A percentile compares a stretch with the other conserved stretches of the same genome.
Evolutionary conservation across 2,113 vertebrate genomes (phyloP).

Genomic region (Dromas ardeola): DNA sequence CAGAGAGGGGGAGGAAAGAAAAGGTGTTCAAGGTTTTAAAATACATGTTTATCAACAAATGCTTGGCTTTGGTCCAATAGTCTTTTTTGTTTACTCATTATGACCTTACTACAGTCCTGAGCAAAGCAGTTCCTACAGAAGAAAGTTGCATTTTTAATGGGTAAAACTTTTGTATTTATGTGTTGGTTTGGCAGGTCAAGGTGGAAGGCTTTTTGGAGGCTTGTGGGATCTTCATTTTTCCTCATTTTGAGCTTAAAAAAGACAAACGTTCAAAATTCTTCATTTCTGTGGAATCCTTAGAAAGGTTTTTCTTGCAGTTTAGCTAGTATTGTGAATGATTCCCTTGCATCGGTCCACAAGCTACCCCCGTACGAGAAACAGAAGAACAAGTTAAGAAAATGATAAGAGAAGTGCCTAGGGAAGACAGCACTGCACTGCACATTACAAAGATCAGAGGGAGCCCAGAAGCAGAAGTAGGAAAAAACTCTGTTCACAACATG

Average conservation of each 20-base stretch:
- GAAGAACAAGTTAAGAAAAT: conserved; percentile 72
- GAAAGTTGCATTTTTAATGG: neutral
- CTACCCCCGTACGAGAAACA: conserved; percentile 28
- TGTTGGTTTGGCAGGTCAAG: neutral
- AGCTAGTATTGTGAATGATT: neutral
- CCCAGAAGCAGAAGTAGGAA: conserved; percentile 75
- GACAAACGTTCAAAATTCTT: neutral
- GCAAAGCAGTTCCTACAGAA: neutral
- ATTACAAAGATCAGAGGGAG: conserved; percentile 73
- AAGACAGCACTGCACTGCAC: conserved; percentile 60
- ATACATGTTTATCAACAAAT: neutral
- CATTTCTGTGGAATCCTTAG: neutral
- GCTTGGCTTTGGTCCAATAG: neutral
- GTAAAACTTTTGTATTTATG: neutral
- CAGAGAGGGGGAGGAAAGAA: neutral
- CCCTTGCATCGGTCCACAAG: neutral
- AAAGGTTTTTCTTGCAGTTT: neutral
- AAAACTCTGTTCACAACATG: conserved; percentile 64
- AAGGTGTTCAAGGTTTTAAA: neutral
- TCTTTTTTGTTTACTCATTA: neutral
- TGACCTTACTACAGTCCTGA: neutral
- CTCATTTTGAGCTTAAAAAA: neutral
- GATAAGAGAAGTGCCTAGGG: conserved; percentile 64
- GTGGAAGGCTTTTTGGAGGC: neutral
- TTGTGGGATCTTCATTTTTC: neutral